A percentile compares a stretch with the other conserved stretches of the same genome.
Conservation (phyloP, 2,888 invertebrate species). For the Heliconius aoede region DNA sequence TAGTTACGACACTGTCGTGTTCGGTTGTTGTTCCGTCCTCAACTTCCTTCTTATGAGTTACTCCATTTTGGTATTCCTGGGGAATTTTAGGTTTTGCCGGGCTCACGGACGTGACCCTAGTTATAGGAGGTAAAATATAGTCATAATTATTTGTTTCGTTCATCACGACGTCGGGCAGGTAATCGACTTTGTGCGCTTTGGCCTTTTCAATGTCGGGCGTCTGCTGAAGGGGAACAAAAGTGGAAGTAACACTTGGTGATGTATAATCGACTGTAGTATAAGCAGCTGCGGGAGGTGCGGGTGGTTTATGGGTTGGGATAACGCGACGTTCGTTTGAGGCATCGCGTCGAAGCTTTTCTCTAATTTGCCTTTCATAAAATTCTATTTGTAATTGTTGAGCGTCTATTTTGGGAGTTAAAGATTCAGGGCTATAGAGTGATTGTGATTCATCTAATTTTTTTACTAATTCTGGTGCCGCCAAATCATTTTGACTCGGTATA, state of each 20-base stretch:
- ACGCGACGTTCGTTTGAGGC: conserved; percentile 58
- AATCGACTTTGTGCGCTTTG: conserved; percentile 76
- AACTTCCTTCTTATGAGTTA: conserved; percentile 51
- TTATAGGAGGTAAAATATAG: conserved; percentile 48
- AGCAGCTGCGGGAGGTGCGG: conserved; percentile 53
- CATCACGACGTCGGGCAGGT: conserved; percentile 77
- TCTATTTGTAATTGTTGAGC: conserved; percentile 77
- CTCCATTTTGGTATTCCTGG: conserved; percentile 58
- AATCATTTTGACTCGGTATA: conserved; percentile 71
- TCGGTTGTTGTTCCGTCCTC: conserved; percentile 79
- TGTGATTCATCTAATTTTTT: conserved; percentile 55
- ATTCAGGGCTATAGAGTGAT: conserved; percentile 46
- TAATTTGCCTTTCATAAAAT: conserved; percentile 79
- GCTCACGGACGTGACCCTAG: conserved; percentile 50
- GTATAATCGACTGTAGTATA: conserved; percentile 81
- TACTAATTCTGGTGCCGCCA: conserved; percentile 77
- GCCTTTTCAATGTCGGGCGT: conserved; percentile 81
- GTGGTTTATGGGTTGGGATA: conserved; percentile 50
- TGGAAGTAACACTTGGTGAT: conserved; percentile 68
- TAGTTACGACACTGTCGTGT: conserved; percentile 86
- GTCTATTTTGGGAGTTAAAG: conserved; percentile 62
- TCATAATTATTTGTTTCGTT: conserved; percentile 62
- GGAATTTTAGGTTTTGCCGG: conserved; percentile 55
- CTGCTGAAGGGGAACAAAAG: conserved; percentile 78
- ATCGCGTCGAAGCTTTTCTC: conserved; percentile 67